Percentiles rank a stretch among this genome's conserved stretches.
Evolutionary conservation across 1,140 invertebrate genomes (phyloP).

Genomic region (Macrotrachela quadricornifera): DNA sequence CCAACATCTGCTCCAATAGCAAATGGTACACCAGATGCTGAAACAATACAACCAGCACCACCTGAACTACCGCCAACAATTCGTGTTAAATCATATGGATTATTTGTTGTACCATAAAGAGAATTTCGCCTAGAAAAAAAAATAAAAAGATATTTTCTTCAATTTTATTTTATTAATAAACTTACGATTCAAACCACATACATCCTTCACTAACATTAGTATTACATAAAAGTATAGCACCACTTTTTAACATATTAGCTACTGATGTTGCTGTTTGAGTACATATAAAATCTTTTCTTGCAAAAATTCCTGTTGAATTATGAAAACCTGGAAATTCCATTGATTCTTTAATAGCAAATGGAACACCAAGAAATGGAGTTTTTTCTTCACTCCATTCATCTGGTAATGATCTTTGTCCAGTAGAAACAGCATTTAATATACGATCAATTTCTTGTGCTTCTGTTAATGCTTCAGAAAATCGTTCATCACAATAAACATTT

Average conservation of each 20-base stretch:
- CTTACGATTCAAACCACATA: constrained; percentile 43
- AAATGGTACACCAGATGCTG: constrained; percentile 55
- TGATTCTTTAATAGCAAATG: constrained; percentile 23
- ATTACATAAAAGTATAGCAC: constrained; percentile 52
- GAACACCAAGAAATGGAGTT: constrained; percentile 24
- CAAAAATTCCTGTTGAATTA: constrained; percentile 36
- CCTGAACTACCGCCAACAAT: constrained; percentile 30
- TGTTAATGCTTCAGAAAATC: constrained; percentile 18
- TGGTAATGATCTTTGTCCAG: neutral
- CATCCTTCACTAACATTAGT: constrained; percentile 63
- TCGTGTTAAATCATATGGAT: constrained; percentile 50
- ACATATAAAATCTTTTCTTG: constrained; percentile 36
- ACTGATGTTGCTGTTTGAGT: constrained; percentile 45
- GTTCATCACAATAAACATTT: constrained; percentile 18
- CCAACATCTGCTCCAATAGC: constrained; percentile 84
- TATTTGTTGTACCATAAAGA: constrained; percentile 60
- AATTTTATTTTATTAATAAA: too few relatives aligned
- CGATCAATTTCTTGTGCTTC: constrained; percentile 19
- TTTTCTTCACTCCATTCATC: constrained; percentile 11
- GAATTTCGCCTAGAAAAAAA: constrained; percentile 38
- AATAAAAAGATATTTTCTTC: too few relatives aligned
- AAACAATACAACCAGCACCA: constrained; percentile 31
- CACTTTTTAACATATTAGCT: constrained; percentile 37
- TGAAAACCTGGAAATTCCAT: constrained; percentile 1
- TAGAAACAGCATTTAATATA: constrained; percentile 8